Evolutionary conservation across 2,113 vertebrate genomes (phyloP), one percentile per base, ranked within the genome.

Genomic region (Pungitius pungitius): DNA sequence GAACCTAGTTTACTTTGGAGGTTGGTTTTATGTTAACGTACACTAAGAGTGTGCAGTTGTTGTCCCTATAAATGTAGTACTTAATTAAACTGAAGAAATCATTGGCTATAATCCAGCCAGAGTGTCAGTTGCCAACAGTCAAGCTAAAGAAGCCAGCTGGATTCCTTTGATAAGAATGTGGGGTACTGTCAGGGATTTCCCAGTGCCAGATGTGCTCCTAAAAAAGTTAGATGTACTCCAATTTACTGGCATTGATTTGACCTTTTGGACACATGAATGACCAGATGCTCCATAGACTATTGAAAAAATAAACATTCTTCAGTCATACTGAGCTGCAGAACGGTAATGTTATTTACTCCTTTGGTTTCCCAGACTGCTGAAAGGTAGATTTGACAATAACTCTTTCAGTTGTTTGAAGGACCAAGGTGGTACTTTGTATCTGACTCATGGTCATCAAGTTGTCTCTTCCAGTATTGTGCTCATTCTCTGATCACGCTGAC

Each of bases 231-330:
- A 51, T n/a, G 22, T 22, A 51, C n/a, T 18, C 0, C 57, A 56
- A 69, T 78, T 66, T 76, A 69, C 51, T 42, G 55, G 26, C 45
- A 54, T 26, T 22, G n/a, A 26, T 26, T 14, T 54, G 11, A 54
- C 20, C 26, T 57, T 73, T 26, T 33, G 40, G 17, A 43, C 61
- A 61, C 72, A 54, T 54, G 51, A 65, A 27, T 40, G 61, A 54
- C 35, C 61, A 80, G 73, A 69, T 85, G 58, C 43, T 77, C 47
- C 26, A 10, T 10, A 20, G 30, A 42, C 40, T 42, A 13, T 47
- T 39, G 39, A 60, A 14, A 26, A n/a, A 22, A 39, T n/a, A 49
- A 45, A 39, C 30, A 30, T 30, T 30, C 30, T 30, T 30, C 6
- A 30, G 3, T 49, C 63, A 39, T 10, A 24, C 30, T 35, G 33